Evolutionary conservation across 2,888 invertebrate genomes (phyloP).

Genomic region (Eupelmus urozonus): DNA sequence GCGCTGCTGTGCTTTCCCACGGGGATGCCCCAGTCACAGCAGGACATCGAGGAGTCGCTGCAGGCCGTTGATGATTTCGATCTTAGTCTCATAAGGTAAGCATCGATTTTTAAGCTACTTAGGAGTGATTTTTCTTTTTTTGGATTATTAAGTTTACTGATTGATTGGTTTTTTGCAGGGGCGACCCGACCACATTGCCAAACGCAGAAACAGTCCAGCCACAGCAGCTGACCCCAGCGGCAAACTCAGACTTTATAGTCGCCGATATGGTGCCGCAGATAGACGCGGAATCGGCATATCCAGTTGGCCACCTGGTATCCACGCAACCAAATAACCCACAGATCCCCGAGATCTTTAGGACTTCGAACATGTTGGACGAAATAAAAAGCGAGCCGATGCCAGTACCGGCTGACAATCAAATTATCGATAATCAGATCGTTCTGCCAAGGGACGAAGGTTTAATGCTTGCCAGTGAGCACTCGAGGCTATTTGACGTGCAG

Average conservation of each 20-base stretch:
- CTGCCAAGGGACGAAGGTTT: constrained; percentile 76
- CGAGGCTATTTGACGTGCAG: constrained; percentile 52
- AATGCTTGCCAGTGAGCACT: constrained; percentile 62
- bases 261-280: not conserved
- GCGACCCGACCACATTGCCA: constrained; percentile 71
- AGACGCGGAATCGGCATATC: constrained; percentile 63
- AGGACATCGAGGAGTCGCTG: constrained; percentile 47
- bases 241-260: not conserved
- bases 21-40: constrained; percentile 53
- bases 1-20: constrained; percentile 49
- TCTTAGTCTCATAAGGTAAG: constrained; percentile 68
- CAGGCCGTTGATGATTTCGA: constrained; percentile 72
- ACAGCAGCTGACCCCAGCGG: constrained; percentile 5
- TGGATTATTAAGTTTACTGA: no score
- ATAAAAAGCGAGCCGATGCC: constrained; percentile 50
- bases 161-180: constrained; percentile 59
- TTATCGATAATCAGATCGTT: constrained; percentile 76
- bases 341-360: constrained; percentile 44
- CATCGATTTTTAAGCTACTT: no score
- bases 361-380: constrained; percentile 43
- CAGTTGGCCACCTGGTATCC: constrained; percentile 73
- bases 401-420: constrained; percentile 11
- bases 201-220: constrained; percentile 54
- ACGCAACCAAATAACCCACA: constrained; percentile 58
- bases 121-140: no score